These are phyloP conservation scores for Tenthredo scrophulariae DNA, from an alignment of 2,888 invertebrate genomes.

Conservation along the genomic window DNA sequence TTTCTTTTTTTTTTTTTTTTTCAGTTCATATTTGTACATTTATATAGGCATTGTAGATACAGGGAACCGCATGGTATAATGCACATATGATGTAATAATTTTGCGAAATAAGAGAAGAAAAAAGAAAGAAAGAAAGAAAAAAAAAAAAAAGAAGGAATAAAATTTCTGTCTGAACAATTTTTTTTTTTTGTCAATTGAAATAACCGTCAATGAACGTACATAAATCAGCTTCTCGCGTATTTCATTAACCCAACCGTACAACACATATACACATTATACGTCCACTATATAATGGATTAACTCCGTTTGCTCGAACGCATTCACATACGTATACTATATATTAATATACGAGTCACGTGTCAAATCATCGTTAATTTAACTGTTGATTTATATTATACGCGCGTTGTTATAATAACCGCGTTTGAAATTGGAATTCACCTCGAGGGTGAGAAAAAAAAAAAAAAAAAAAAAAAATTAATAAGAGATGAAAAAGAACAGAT, in stretches of 20 bases:
- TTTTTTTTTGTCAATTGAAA: background rate
- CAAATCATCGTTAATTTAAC: conserved; percentile 4
- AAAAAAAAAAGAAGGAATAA: too few relatives aligned
- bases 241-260: background rate
- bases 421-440: background rate
- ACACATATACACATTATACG: background rate
- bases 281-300: background rate
- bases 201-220: background rate
- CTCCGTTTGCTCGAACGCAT: background rate
- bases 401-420: background rate
- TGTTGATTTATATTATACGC: background rate
- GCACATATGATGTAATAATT: background rate
- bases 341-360: background rate
- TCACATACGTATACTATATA: background rate
- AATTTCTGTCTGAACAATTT: background rate
- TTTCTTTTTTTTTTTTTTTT: background rate
- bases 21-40: background rate
- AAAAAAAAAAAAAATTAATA: too few relatives aligned
- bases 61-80: background rate
- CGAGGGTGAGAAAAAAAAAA: background rate
- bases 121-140: too few relatives aligned
- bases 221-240: background rate
- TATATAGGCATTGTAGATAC: background rate
- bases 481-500: too few relatives aligned
- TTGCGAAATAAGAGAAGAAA: too few relatives aligned